Conservation (phyloP, 2,113 vertebrate species). For the Phrynosoma platyrhinos region DNA sequence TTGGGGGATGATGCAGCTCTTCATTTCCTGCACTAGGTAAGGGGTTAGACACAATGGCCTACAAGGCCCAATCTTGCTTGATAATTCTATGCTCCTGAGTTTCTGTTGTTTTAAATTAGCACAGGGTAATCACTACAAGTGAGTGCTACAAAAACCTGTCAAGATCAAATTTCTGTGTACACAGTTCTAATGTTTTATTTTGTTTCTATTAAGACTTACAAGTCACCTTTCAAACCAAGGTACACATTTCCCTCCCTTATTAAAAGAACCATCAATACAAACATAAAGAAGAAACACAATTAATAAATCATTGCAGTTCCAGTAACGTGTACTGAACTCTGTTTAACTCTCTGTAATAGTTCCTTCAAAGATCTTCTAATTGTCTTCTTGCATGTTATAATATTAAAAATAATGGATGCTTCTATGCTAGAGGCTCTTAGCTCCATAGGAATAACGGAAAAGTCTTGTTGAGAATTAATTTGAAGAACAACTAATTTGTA, state of each 20-base stretch:
- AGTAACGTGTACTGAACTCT: background rate
- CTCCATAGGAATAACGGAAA: background rate
- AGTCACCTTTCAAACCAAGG: background rate
- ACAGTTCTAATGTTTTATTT: background rate
- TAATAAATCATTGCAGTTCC: background rate
- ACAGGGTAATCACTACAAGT: background rate
- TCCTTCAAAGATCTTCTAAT: slow-evolving; percentile 9
- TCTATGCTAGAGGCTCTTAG: background rate
- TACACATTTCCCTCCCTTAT: background rate
- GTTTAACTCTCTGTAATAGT: background rate
- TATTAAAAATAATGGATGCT: slow-evolving; percentile 9
- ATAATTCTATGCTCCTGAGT: no score
- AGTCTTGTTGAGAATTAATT: slow-evolving; percentile 5
- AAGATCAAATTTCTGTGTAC: background rate
- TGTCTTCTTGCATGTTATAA: slow-evolving; percentile 8
- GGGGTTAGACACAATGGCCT: background rate
- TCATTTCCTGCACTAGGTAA: background rate
- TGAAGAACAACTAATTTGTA: slow-evolving; percentile 6
- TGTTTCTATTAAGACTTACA: background rate
- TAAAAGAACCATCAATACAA: background rate
- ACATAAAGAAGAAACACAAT: background rate
- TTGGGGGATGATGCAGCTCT: background rate
- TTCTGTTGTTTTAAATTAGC: background rate
- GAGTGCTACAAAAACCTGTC: no score
- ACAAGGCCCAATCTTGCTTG: no score